Evolutionary conservation across 2,113 vertebrate genomes (phyloP), one percentile per base, ranked within the genome.

Genomic region (Pycnonotus jocosus): DNA sequence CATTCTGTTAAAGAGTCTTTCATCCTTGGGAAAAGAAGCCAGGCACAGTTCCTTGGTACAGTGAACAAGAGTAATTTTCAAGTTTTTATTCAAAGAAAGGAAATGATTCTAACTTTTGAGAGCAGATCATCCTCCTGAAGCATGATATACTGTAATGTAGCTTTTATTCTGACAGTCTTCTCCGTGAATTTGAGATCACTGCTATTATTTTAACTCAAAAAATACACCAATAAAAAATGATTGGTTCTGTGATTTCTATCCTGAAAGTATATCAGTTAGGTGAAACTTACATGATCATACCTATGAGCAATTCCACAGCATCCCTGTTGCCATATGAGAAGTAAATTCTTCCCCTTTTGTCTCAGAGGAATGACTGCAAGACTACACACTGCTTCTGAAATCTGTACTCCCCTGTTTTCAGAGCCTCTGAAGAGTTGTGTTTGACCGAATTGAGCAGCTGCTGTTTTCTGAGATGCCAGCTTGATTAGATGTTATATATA

Each of bases 391-490:
- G 38, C 45, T 95, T 87, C 66, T 66, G 70, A 61, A 85, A 61
- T 45, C 57, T 70, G 16, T 61, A 42, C 35, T 62, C 17, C 15
- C 12, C 23, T 61, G 18, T 62, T 86, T 50, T 50, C 50, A 21
- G 35, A 82, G 74, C 33, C 66, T 73, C 66, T 58, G 3, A 90
- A 88, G 64, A 78, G 40, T 6, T 70, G 27, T 21, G 12, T 62
- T 62, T 95, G 89, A 90, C 50, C 85, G 90, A 94, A 85, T 30
- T 62, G 85, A 81, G 28, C 87, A 95, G 74, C 71, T 96, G 70
- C 66, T 66, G 47, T 95, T 94, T 88, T 80, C 58, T 77, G 50
- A 95, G 54, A 45, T 70, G 45, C 30, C 47, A 62, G 12, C 51
- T 91, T 70, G 42, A 81, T 88, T 87, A 82, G 33, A 42, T 94